A percentile compares a stretch with the other conserved stretches of the same genome.
These are phyloP conservation scores for human (Homo sapiens) DNA, from an alignment of 2,113 vertebrate genomes.

Conservation along the genomic window DNA sequence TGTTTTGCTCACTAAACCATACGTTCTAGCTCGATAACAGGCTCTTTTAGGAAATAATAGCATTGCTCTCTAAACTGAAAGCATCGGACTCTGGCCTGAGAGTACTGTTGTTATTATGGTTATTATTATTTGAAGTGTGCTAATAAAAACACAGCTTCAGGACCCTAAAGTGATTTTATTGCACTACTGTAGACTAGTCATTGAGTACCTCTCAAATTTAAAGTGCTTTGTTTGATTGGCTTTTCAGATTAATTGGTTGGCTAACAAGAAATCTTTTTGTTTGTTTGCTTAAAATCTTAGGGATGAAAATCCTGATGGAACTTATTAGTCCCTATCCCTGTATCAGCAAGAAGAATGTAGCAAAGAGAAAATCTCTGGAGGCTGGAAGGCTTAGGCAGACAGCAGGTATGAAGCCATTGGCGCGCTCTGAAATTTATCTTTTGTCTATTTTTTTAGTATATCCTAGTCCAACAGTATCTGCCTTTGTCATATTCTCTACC, in stretches of 20 bases:
- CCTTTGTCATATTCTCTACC: background rate
- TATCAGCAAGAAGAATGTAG: background rate
- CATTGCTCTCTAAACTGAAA: background rate
- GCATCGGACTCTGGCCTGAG: background rate
- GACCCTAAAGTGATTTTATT: background rate
- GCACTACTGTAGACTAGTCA: background rate
- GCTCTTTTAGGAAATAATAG: background rate
- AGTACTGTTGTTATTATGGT: background rate
- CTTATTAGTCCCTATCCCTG: background rate
- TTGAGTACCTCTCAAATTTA: background rate
- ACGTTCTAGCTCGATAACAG: background rate
- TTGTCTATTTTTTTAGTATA: background rate
- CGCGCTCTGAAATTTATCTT: background rate
- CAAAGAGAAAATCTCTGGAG: background rate
- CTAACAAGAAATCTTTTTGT: background rate
- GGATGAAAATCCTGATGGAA: background rate
- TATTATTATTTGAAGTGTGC: background rate
- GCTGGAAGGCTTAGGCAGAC: background rate
- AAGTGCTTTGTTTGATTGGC: background rate
- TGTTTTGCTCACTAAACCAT: background rate
- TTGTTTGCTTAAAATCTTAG: background rate
- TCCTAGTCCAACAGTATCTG: background rate
- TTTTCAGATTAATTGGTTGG: background rate
- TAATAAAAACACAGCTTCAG: background rate
- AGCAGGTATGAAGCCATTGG: background rate